Evolutionary conservation across 2,113 vertebrate genomes (phyloP).

Genomic region (Ciconia stormi): DNA sequence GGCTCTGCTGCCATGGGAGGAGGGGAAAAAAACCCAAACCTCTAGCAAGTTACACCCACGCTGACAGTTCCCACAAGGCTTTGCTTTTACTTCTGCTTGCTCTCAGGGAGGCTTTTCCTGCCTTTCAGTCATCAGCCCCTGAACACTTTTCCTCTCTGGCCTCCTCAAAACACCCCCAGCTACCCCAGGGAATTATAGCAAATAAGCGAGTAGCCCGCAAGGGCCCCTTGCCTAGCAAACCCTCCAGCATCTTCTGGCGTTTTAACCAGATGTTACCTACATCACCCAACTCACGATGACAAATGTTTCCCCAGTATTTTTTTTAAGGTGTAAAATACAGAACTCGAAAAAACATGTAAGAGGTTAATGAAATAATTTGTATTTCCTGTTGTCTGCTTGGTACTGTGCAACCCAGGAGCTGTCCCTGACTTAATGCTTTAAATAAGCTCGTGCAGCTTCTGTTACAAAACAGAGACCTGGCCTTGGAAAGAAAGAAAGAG

Average conservation of each 20-base stretch:
- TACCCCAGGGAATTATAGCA: not conserved
- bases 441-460: not conserved
- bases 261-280: not conserved
- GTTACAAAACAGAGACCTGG: not conserved
- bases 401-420: not conserved
- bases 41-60: not conserved
- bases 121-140: not conserved
- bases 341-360: not conserved
- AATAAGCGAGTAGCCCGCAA: not conserved
- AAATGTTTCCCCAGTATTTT: not conserved
- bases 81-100: slow-evolving; percentile 1
- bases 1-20: not conserved
- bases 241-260: not conserved
- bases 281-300: not conserved
- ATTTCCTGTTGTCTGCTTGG: not conserved
- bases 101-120: not conserved
- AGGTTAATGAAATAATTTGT: not conserved
- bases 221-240: not conserved
- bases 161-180: not conserved
- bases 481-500: not conserved
- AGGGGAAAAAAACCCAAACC: not conserved
- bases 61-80: not conserved
- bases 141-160: not conserved
- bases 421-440: not conserved
- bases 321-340: not conserved